phyloP scores from a whole-genome alignment of 2,888 invertebrate genomes.

The Criorhina ranunculi region DNA sequence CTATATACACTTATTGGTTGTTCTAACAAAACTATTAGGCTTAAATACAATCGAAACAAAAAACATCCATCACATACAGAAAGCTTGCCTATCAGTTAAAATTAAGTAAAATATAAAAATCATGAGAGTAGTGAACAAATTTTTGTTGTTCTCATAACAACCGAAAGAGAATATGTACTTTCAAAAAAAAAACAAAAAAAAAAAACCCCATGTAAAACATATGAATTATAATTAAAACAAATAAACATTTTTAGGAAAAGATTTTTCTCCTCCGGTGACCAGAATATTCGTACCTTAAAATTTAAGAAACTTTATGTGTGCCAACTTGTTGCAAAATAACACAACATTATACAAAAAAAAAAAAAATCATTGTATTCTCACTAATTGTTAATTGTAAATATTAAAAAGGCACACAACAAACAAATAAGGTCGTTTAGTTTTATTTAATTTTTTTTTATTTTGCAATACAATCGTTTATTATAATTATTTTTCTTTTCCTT shows the following conservation, averaged over 20 bases:
- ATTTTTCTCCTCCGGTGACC: constrained; percentile 40
- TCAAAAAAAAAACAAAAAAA: not conserved
- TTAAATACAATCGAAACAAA: constrained; percentile 6
- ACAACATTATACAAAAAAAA: constrained; percentile 11
- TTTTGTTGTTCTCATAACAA: not conserved
- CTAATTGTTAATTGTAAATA: constrained; percentile 37
- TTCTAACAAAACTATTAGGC: constrained; percentile 30
- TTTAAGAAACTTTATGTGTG: constrained; percentile 42
- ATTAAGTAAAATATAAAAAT: not conserved
- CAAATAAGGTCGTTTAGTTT: not conserved
- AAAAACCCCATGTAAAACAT: not conserved
- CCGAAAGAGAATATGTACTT: not conserved
- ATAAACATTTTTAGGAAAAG: constrained; percentile 4
- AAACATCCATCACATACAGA: constrained; percentile 13
- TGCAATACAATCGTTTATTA: constrained; percentile 43
- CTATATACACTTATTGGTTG: constrained; percentile 52
- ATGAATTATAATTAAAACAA: not conserved
- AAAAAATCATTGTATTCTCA: constrained; percentile 9
- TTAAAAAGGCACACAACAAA: constrained; percentile 29
- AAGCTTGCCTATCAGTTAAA: constrained; percentile 3
- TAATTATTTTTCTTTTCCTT: constrained; percentile 6
- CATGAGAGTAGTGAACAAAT: not conserved
- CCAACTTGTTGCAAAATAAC: constrained; percentile 46
- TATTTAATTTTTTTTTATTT: constrained; percentile 10
- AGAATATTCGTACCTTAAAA: constrained; percentile 63